A percentile compares a stretch with the other conserved stretches of the same genome.
Conservation (phyloP, 2,113 vertebrate species). For the Dunckerocampus dactyliophorus region DNA sequence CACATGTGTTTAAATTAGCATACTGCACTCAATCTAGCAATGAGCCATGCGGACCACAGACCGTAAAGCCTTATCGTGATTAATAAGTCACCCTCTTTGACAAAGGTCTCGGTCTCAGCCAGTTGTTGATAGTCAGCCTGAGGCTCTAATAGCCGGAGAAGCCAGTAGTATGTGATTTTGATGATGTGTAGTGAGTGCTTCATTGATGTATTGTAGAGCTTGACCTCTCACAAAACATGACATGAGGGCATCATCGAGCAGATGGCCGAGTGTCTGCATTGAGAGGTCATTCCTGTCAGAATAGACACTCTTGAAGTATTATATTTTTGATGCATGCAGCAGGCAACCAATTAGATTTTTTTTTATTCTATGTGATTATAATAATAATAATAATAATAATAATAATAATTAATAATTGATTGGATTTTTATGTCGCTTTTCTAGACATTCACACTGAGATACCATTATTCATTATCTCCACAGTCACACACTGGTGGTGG, state of each 20-base stretch:
- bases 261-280: not conserved
- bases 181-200: slow-evolving; percentile 33
- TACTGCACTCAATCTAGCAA: not conserved
- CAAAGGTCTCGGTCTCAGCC: slow-evolving; percentile 26
- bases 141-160: slow-evolving; percentile 13
- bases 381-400: too few species aligned
- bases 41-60: not conserved
- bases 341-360: too few species aligned
- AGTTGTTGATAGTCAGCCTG: slow-evolving; percentile 42
- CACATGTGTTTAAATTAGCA: not conserved
- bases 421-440: too few species aligned
- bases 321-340: too few species aligned
- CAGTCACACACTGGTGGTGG: not conserved
- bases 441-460: too few species aligned
- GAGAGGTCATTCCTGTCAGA: not conserved
- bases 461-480: too few species aligned
- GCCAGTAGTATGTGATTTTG: slow-evolving; percentile 10
- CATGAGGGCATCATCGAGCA: slow-evolving; percentile 5
- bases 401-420: too few species aligned
- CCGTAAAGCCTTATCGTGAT: slow-evolving; percentile 27
- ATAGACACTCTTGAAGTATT: too few species aligned
- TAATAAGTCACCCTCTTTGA: slow-evolving; percentile 24
- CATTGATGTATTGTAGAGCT: slow-evolving; percentile 4
- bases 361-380: too few species aligned
- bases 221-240: slow-evolving; percentile 22